A percentile compares a stretch with the other conserved stretches of the same genome.
Evolutionary conservation across 2,888 invertebrate species (phyloP).

Genomic region (Xestia sexstrigata): DNA sequence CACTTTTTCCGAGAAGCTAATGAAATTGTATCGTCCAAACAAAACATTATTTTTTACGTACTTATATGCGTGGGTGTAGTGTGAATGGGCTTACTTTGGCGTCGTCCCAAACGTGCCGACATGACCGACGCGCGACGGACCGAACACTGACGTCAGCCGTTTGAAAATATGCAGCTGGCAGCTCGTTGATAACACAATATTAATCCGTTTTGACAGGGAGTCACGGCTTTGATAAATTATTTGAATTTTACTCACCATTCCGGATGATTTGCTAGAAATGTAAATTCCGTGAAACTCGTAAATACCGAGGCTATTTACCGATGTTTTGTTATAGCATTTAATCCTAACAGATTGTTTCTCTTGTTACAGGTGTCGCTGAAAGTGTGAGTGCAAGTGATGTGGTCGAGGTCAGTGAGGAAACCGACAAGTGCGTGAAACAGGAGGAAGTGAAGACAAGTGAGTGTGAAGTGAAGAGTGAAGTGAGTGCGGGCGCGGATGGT

Average conservation of each 20-base stretch:
- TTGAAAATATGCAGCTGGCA: constrained; percentile 78
- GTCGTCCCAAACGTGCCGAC: constrained; percentile 83
- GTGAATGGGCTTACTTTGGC: constrained; percentile 89
- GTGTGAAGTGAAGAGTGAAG: constrained; percentile 88
- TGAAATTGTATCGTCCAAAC: constrained; percentile 49
- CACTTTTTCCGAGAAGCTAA: constrained; percentile 42
- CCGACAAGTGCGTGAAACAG: constrained; percentile 86
- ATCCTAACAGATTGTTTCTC: constrained; percentile 54
- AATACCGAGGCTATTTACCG: background rate
- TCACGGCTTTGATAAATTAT: constrained; percentile 57
- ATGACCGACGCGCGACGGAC: constrained; percentile 67
- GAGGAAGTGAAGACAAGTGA: constrained; percentile 84
- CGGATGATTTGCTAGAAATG: constrained; percentile 33
- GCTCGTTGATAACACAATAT: constrained; percentile 70
- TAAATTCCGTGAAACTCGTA: constrained; percentile 14
- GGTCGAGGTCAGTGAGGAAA: constrained; percentile 84
- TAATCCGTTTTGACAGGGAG: constrained; percentile 60
- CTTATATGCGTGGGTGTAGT: constrained; percentile 76
- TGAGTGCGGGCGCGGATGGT: constrained; percentile 88
- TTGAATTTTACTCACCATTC: constrained; percentile 38
- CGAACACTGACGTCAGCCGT: constrained; percentile 78
- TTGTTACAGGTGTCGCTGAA: constrained; percentile 87
- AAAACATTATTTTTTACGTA: constrained; percentile 77
- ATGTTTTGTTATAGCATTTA: background rate
- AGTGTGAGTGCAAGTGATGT: constrained; percentile 88